These are phyloP conservation scores for Paradoxurus hermaphroditus DNA, from an alignment of 2,113 vertebrate genomes.

Conservation along the genomic window DNA sequence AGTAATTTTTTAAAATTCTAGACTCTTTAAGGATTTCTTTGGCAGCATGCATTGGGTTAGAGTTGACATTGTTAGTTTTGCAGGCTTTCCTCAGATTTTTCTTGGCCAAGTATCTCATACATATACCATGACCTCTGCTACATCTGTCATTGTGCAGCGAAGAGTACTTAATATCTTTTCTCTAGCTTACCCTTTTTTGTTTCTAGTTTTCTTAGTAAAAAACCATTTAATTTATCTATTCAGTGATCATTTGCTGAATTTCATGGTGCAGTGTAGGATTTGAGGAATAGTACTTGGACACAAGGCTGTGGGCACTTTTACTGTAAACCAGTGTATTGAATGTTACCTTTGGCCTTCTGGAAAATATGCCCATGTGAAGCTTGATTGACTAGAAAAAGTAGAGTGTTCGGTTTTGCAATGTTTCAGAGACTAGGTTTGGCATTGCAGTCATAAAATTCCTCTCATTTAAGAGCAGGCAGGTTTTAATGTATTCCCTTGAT, in stretches of 20 bases:
- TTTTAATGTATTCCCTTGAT: neutral
- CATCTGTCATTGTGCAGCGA: neutral
- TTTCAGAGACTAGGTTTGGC: neutral
- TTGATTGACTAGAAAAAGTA: neutral
- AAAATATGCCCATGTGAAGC: neutral
- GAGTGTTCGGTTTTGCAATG: neutral
- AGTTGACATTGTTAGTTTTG: slow-evolving; percentile 1
- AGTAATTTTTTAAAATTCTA: slow-evolving; percentile 40
- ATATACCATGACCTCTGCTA: neutral
- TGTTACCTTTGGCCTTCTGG: neutral
- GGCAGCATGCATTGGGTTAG: neutral
- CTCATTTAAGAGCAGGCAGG: neutral
- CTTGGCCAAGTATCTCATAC: neutral
- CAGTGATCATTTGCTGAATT: neutral
- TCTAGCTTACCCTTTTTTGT: neutral
- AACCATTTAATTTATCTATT: neutral
- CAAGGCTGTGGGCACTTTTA: neutral
- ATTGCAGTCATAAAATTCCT: neutral
- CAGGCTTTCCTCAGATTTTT: neutral
- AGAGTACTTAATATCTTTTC: neutral
- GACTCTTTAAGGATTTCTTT: neutral
- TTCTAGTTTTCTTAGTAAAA: neutral
- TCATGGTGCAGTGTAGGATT: neutral
- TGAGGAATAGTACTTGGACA: neutral
- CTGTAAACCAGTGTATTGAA: neutral